A percentile compares a stretch with the other conserved stretches of the same genome.
These are phyloP conservation scores for Numenius phaeopus DNA, from an alignment of 2,797 vertebrate species.

Conservation along the genomic window DNA sequence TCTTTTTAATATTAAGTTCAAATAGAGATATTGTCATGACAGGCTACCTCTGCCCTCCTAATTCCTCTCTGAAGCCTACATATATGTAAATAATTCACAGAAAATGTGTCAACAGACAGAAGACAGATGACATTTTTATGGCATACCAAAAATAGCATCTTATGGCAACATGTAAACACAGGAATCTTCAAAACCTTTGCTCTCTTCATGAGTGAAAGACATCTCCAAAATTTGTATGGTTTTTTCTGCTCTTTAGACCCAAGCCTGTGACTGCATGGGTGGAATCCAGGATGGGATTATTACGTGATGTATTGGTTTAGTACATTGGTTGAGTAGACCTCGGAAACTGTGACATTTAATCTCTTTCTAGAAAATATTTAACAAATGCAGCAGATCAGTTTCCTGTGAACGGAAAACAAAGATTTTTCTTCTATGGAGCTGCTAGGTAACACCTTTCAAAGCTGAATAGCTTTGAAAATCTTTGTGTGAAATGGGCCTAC, in stretches of 20 bases:
- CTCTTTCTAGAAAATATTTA: conserved; percentile 11
- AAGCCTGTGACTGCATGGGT: background rate
- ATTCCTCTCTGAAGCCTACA: background rate
- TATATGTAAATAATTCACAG: background rate
- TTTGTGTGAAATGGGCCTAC: background rate
- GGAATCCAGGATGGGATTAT: background rate
- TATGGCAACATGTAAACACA: background rate
- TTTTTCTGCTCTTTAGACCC: background rate
- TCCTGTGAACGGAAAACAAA: background rate
- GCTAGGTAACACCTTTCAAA: background rate
- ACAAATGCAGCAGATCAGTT: background rate
- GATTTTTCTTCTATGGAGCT: background rate
- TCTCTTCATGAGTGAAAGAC: background rate
- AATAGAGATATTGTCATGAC: background rate
- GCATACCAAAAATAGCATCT: background rate
- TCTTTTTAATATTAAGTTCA: background rate
- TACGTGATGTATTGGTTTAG: background rate
- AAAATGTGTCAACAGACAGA: background rate
- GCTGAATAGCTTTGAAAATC: background rate
- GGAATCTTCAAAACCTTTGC: background rate
- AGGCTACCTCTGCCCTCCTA: background rate
- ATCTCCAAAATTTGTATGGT: background rate
- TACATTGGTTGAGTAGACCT: background rate
- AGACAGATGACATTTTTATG: background rate
- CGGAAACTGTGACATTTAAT: background rate